Percentiles rank a stretch among this genome's conserved stretches.
Evolutionary conservation across 2,797 vertebrate species (phyloP).

Genomic region (Anabas testudineus): DNA sequence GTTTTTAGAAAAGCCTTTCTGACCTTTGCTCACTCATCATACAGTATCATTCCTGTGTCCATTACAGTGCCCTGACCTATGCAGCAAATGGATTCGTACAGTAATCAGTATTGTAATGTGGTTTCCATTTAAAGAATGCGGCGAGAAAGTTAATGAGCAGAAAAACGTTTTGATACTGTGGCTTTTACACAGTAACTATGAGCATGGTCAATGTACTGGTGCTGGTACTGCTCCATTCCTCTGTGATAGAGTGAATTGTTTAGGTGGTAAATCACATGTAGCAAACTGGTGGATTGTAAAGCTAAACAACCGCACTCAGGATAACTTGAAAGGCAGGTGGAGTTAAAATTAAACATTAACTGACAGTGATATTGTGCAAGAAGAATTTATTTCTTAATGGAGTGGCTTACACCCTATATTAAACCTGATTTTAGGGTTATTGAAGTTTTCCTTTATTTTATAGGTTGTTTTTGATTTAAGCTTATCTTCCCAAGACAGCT

Average conservation of each 20-base stretch:
- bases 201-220: slow-evolving; percentile 2
- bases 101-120: slow-evolving; percentile 43
- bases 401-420: slow-evolving; percentile 19
- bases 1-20: slow-evolving; percentile 57
- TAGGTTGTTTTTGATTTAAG: slow-evolving; percentile 11
- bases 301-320: slow-evolving; percentile 38
- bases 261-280: slow-evolving; percentile 32
- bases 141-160: slow-evolving; percentile 6
- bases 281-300: slow-evolving; percentile 35
- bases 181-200: slow-evolving; percentile 10
- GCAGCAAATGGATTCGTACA: slow-evolving; percentile 46
- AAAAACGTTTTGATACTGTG: slow-evolving; percentile 12
- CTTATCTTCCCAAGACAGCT: slow-evolving; percentile 47
- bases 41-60: slow-evolving; percentile 28
- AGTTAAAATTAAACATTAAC: neutral
- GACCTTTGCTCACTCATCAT: slow-evolving; percentile 48
- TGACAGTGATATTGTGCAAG: slow-evolving; percentile 2
- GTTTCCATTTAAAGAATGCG: slow-evolving; percentile 22
- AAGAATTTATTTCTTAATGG: slow-evolving; percentile 15
- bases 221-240: neutral
- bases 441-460: slow-evolving; percentile 27
- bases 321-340: slow-evolving; percentile 25
- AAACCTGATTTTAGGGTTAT: slow-evolving; percentile 38
- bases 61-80: slow-evolving; percentile 47
- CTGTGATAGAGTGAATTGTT: neutral